Percentiles rank a stretch among this genome's conserved stretches.
Conservation (phyloP, 2,888 invertebrate species). For the Fragum sueziense region DNA sequence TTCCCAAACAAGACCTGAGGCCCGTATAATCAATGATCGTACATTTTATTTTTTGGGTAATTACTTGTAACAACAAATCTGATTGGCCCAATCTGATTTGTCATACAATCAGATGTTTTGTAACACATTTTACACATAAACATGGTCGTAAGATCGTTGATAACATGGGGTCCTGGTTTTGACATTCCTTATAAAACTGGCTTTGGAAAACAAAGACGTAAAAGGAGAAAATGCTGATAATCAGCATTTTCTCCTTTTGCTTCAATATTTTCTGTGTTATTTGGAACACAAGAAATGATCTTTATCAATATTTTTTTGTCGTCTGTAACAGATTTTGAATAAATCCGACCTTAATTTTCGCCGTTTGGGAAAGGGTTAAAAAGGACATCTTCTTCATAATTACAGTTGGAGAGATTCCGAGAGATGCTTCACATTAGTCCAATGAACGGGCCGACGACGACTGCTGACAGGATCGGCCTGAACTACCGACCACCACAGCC, state of each 20-base stretch:
- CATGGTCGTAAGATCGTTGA: too few relatives aligned
- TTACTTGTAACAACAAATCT: too few relatives aligned
- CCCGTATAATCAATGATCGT: too few relatives aligned
- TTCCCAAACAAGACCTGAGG: too few relatives aligned
- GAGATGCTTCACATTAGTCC: constrained; percentile 19
- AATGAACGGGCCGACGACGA: not conserved
- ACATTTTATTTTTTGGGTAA: too few relatives aligned
- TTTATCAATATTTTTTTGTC: not conserved
- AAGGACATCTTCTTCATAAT: not conserved
- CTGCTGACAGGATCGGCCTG: constrained; percentile 27
- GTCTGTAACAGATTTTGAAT: not conserved
- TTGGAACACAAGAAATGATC: not conserved
- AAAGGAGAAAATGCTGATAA: not conserved
- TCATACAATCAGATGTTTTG: too few relatives aligned
- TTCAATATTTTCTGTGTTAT: not conserved
- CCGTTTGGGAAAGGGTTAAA: not conserved
- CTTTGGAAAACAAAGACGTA: not conserved
- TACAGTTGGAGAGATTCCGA: constrained; percentile 27
- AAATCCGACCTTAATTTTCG: not conserved
- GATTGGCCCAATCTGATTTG: too few relatives aligned
- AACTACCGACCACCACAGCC: constrained; percentile 46
- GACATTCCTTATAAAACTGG: too few relatives aligned
- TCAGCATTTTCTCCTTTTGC: constrained; percentile 1
- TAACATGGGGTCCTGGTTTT: too few relatives aligned
- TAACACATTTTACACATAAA: too few relatives aligned